These are phyloP conservation scores for Sialis fuliginosa DNA, from an alignment of 2,888 invertebrate genomes.

Conservation along the genomic window DNA sequence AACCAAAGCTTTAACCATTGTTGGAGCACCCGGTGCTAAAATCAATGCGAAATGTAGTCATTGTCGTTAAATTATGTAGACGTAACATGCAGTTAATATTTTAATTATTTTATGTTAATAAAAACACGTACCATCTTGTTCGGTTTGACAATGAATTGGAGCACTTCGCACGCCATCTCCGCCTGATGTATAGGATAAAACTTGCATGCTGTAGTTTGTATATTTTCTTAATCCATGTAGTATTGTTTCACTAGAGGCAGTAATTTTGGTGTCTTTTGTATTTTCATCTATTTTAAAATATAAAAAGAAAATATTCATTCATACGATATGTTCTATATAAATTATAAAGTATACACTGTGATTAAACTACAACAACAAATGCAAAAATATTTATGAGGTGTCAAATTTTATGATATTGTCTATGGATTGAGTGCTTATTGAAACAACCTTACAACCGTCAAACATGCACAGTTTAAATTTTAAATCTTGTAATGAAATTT, in stretches of 20 bases:
- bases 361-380: not conserved
- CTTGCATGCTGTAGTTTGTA: slow-evolving; percentile 95
- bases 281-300: slow-evolving; percentile 50
- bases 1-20: slow-evolving; percentile 81
- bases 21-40: slow-evolving; percentile 81
- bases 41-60: slow-evolving; percentile 3
- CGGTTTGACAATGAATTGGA: slow-evolving; percentile 83
- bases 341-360: no score
- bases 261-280: slow-evolving; percentile 78
- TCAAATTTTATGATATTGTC: no score
- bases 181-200: slow-evolving; percentile 83
- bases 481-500: no score
- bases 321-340: not conserved
- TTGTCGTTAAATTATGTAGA: not conserved
- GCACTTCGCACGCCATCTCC: slow-evolving; percentile 83
- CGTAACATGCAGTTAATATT: not conserved
- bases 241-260: slow-evolving; percentile 82
- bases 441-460: no score
- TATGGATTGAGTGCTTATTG: no score
- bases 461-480: no score
- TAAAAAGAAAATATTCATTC: not conserved
- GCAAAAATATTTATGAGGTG: not conserved
- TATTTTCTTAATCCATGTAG: slow-evolving; percentile 86
- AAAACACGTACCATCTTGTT: slow-evolving; percentile 66
- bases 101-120: not conserved